Evolutionary conservation across 1,140 invertebrate genomes (phyloP).

Genomic region (Steinernema feltiae): DNA sequence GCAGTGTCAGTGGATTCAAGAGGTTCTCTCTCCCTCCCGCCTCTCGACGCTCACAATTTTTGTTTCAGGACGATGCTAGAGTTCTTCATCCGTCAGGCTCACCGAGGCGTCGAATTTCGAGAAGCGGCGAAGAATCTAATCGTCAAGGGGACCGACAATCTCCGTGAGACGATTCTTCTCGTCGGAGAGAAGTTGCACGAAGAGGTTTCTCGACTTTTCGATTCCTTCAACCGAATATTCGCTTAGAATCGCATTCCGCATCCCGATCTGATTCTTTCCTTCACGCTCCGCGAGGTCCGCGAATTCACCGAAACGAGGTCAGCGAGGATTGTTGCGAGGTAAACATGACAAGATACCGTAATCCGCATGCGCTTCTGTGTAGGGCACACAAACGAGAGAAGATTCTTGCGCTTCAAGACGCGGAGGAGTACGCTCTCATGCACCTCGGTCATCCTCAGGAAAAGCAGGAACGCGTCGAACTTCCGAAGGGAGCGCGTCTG

Average conservation of each 20-base stretch:
- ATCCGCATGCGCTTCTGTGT: background rate
- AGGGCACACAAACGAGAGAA: background rate
- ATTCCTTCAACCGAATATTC: slow-evolving; percentile 61
- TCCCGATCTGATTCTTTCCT: slow-evolving; percentile 67
- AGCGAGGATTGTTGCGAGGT: slow-evolving; percentile 67
- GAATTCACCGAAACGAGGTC: slow-evolving; percentile 63
- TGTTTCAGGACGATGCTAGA: background rate
- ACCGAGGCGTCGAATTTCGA: slow-evolving; percentile 26
- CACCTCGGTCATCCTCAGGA: background rate
- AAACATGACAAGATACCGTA: slow-evolving; percentile 41
- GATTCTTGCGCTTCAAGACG: background rate
- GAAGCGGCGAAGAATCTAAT: slow-evolving; percentile 30
- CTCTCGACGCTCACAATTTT: too few relatives aligned
- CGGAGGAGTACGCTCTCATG: background rate
- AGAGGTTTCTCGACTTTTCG: slow-evolving; percentile 18
- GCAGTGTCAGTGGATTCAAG: background rate
- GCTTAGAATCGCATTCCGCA: slow-evolving; percentile 66
- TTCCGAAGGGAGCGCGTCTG: background rate
- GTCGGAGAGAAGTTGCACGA: slow-evolving; percentile 24
- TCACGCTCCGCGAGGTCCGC: slow-evolving; percentile 68
- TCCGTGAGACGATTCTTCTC: slow-evolving; percentile 10
- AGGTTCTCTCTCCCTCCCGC: background rate
- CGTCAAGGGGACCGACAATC: slow-evolving; percentile 18
- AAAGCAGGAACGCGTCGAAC: background rate
- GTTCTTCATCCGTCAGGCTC: background rate